A percentile compares a stretch with the other conserved stretches of the same genome.
phyloP scores from a whole-genome alignment of 2,113 vertebrate species.

The Agapornis roseicollis region DNA sequence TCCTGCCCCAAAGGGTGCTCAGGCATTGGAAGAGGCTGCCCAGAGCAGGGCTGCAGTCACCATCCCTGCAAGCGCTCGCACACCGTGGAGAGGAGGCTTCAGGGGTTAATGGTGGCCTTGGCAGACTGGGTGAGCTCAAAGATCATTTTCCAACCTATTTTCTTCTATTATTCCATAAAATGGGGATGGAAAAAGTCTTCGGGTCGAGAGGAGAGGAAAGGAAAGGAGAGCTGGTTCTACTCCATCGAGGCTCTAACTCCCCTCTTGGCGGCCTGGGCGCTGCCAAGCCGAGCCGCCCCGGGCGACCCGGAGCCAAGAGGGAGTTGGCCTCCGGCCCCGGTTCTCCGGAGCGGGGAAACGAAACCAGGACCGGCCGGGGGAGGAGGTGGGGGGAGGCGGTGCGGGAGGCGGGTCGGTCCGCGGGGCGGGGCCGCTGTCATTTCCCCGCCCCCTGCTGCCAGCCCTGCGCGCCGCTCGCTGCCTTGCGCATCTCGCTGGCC shows the following conservation, averaged over 20 bases:
- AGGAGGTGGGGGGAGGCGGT: fast-evolving
- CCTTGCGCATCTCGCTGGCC: neutral
- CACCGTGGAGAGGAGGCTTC: neutral
- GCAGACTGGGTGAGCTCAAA: neutral
- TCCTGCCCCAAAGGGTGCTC: too few species aligned
- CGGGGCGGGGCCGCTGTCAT: neutral
- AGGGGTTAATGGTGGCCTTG: neutral
- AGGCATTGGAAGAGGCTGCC: too few species aligned
- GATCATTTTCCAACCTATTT: neutral
- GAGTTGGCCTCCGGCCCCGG: neutral
- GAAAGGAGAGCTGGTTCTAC: too few species aligned
- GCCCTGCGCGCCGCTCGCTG: neutral
- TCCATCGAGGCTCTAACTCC: fast-evolving
- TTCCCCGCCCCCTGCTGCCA: slow-evolving; percentile 4
- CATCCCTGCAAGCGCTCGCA: too few species aligned
- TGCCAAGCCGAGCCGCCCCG: fast-evolving
- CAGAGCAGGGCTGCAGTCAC: too few species aligned
- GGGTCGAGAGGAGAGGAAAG: neutral
- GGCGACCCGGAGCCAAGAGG: fast-evolving
- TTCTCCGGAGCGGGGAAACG: neutral
- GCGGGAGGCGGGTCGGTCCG: neutral
- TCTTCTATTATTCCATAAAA: neutral
- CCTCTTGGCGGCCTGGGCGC: fast-evolving
- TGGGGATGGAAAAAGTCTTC: neutral
- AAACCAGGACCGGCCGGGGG: neutral